Conservation (phyloP, 2,113 vertebrate genomes). For the Siphamia tubifer region DNA sequence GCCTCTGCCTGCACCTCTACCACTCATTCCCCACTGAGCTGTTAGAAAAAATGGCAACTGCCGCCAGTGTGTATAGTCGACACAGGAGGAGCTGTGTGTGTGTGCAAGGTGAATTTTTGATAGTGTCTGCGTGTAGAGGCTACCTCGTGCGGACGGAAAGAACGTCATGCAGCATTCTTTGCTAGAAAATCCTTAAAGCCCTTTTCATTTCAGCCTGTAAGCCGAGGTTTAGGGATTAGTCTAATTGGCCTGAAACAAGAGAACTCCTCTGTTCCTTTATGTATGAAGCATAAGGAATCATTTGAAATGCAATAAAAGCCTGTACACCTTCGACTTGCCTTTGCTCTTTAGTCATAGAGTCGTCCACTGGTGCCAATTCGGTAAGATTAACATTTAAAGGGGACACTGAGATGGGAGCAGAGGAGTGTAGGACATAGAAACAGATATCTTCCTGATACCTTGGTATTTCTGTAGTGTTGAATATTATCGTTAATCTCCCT, state of each 20-base stretch:
- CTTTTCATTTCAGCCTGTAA: conserved; percentile 66
- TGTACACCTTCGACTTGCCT: conserved; percentile 20
- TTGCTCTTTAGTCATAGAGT: conserved; percentile 4
- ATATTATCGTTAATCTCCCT: conserved; percentile 14
- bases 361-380: background rate
- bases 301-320: conserved; percentile 38
- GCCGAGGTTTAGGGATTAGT: conserved; percentile 68
- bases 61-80: conserved; percentile 36
- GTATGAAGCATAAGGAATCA: conserved; percentile 33
- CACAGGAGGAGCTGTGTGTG: conserved; percentile 11
- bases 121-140: background rate
- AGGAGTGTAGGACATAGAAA: background rate
- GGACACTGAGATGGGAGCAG: conserved; percentile 14
- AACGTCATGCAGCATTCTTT: conserved; percentile 64
- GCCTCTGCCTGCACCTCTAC: conserved; percentile 28
- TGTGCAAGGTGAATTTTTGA: background rate
- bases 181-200: conserved; percentile 71
- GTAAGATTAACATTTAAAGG: conserved; percentile 39
- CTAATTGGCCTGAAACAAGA: conserved; percentile 70
- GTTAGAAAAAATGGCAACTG: conserved; percentile 3
- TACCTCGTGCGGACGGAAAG: conserved; percentile 41
- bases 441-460: conserved; percentile 20
- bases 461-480: conserved; percentile 26
- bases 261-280: conserved; percentile 48
- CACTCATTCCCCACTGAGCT: conserved; percentile 42